phyloP scores from a whole-genome alignment of 2,888 invertebrate genomes.

The Hypercompe scribonia region DNA sequence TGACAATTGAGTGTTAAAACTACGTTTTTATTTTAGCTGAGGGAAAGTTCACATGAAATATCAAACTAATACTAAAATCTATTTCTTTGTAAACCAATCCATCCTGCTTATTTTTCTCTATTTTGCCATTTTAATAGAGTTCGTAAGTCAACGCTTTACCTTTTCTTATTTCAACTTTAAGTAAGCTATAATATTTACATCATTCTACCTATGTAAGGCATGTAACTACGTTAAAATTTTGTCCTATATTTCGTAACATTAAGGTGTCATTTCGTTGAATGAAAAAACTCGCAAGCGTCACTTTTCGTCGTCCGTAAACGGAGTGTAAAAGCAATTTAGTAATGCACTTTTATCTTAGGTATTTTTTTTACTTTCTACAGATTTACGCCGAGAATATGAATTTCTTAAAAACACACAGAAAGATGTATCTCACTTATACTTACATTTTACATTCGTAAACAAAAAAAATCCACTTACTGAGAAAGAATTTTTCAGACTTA shows the following conservation, averaged over 20 bases:
- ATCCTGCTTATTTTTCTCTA: background rate
- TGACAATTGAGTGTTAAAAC: background rate
- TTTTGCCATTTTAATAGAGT: background rate
- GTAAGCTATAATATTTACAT: background rate
- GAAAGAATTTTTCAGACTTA: background rate
- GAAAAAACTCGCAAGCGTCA: slow-evolving; percentile 52
- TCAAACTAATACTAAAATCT: background rate
- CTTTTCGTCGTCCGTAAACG: slow-evolving; percentile 59
- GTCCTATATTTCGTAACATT: slow-evolving; percentile 25
- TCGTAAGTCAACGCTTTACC: background rate
- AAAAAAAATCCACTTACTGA: slow-evolving; percentile 5
- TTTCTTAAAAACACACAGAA: slow-evolving; percentile 9
- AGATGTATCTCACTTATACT: slow-evolving; percentile 1
- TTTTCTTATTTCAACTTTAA: background rate
- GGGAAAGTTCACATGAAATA: background rate
- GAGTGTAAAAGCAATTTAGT: slow-evolving; percentile 75
- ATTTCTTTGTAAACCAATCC: background rate
- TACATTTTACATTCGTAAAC: slow-evolving; percentile 7
- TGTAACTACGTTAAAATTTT: slow-evolving; percentile 16
- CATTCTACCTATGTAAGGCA: background rate
- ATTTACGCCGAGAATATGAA: slow-evolving; percentile 22
- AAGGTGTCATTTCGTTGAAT: slow-evolving; percentile 22
- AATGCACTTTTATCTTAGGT: slow-evolving; percentile 73
- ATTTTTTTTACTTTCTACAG: slow-evolving; percentile 21
- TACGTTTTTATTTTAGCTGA: background rate